Conservation (phyloP, 2,113 vertebrate genomes). For the Axis porcinus region DNA sequence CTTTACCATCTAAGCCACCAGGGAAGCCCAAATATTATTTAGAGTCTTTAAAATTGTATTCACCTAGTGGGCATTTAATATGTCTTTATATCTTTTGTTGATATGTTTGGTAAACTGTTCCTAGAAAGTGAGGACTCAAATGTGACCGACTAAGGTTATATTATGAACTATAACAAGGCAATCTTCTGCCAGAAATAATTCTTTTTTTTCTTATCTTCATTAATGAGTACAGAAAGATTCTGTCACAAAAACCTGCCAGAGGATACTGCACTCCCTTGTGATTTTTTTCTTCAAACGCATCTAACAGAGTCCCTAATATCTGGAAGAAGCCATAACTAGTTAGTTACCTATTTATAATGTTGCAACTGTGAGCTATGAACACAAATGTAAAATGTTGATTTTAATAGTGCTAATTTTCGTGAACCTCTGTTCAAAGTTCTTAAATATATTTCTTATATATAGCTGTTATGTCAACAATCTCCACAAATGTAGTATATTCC, state of each 20-base stretch:
- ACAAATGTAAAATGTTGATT: background rate
- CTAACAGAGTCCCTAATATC: background rate
- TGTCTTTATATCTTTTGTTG: background rate
- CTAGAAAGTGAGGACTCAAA: background rate
- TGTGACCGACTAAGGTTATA: background rate
- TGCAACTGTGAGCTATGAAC: background rate
- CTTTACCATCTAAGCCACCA: background rate
- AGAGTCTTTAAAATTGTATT: background rate
- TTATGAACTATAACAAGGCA: background rate
- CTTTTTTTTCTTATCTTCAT: background rate
- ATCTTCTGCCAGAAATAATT: background rate
- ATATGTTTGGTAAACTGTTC: background rate
- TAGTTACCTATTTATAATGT: background rate
- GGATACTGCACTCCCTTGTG: background rate
- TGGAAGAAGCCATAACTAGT: background rate
- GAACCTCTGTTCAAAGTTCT: background rate
- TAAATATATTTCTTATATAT: background rate
- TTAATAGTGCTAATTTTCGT: background rate
- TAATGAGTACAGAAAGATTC: background rate
- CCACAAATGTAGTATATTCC: background rate
- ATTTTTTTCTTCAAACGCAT: background rate
- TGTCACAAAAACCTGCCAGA: background rate
- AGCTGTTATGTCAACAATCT: background rate
- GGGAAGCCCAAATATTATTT: background rate
- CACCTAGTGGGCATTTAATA: background rate